Conservation (phyloP, 2,113 vertebrate genomes). For the Noturus placidus region DNA sequence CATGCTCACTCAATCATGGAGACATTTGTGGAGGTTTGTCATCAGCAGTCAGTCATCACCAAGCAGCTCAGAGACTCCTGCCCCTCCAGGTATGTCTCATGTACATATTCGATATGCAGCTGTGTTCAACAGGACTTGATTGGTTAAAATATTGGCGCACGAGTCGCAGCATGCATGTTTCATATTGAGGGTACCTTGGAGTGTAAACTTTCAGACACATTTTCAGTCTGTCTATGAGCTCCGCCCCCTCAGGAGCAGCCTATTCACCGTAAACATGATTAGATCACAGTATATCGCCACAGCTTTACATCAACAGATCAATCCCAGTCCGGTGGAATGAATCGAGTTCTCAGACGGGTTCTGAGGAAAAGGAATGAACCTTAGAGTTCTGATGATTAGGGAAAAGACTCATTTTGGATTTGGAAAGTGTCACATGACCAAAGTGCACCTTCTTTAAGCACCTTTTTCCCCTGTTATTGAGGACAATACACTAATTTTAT, state of each 20-base stretch:
- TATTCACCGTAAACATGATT: neutral
- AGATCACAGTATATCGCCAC: too few relatives aligned
- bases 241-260: neutral
- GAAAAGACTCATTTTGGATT: neutral
- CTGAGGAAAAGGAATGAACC: neutral
- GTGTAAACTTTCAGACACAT: neutral
- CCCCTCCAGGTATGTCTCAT: conserved; percentile 72
- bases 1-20: conserved; percentile 80
- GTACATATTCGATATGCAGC: neutral
- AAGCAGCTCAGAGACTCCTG: conserved; percentile 80
- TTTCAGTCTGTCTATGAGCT: neutral
- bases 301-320: neutral
- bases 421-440: neutral
- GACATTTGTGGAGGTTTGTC: conserved; percentile 81
- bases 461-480: neutral
- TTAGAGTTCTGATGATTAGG: neutral
- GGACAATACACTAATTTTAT: neutral
- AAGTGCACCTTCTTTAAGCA: neutral
- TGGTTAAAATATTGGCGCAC: neutral
- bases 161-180: neutral
- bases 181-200: neutral
- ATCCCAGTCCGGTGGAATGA: neutral
- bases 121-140: neutral
- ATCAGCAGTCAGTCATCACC: conserved; percentile 78
- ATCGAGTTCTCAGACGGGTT: neutral